A percentile compares a stretch with the other conserved stretches of the same genome.
Conservation (phyloP, 92 coral and sea anemone species). For the Bergia puertoricense region DNA sequence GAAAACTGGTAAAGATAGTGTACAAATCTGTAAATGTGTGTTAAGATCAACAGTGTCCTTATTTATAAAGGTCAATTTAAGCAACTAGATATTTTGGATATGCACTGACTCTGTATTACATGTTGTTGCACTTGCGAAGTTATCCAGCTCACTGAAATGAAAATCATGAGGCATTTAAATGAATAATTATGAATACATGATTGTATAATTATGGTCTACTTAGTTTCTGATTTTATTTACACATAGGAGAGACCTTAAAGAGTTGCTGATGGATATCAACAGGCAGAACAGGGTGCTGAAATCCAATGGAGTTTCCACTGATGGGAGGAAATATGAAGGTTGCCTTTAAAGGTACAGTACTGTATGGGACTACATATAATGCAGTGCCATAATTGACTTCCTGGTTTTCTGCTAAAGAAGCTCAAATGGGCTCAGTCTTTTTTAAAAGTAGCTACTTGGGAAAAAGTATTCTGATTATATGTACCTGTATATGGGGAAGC, state of each 20-base stretch:
- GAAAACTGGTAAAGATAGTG: background rate
- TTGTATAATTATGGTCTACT: background rate
- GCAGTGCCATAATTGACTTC: background rate
- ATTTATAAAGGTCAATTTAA: no score
- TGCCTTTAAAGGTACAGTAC: background rate
- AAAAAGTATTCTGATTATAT: no score
- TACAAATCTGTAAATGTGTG: no score
- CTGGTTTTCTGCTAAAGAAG: background rate
- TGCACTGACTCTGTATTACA: no score
- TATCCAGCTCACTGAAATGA: no score
- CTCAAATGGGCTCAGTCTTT: background rate
- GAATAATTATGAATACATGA: background rate
- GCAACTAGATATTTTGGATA: no score
- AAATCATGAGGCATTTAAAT: background rate
- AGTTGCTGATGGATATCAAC: conserved; percentile 21
- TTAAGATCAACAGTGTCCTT: no score
- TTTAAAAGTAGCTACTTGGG: no score
- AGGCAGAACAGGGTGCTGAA: conserved; percentile 18
- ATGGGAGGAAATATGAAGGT: conserved; percentile 3
- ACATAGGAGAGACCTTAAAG: conserved; percentile 15
- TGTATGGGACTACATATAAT: background rate
- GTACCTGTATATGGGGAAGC: no score
- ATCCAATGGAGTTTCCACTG: conserved; percentile 1
- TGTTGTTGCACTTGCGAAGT: no score
- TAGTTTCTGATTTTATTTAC: background rate